Conservation (phyloP, 2,113 vertebrate genomes). For the Pitta sordida region DNA sequence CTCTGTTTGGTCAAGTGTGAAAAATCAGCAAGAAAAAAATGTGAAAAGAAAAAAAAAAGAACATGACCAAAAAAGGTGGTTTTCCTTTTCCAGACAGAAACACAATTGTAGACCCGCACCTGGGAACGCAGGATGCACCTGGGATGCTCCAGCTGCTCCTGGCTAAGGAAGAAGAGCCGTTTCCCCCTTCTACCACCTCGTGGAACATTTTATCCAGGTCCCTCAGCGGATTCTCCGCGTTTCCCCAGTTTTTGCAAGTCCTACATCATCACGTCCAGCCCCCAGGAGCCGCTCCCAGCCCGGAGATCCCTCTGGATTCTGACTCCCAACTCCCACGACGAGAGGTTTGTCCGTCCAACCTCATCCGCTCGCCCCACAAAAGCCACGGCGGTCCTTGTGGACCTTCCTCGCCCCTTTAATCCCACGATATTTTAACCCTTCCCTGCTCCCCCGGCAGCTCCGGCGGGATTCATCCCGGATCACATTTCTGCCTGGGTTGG, state of each 20-base stretch:
- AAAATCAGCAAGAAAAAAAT: not conserved
- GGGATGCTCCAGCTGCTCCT: not conserved
- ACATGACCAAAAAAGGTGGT: accelerated
- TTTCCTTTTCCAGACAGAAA: not conserved
- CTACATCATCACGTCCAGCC: accelerated
- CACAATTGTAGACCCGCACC: accelerated
- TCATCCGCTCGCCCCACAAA: not conserved
- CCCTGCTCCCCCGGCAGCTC: accelerated
- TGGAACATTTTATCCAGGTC: accelerated
- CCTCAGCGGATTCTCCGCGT: accelerated
- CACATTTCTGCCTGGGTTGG: not conserved
- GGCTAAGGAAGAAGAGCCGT: not conserved
- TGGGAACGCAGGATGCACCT: not conserved
- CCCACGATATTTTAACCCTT: not conserved
- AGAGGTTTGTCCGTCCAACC: not conserved
- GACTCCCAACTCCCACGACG: not conserved
- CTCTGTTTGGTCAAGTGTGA: accelerated
- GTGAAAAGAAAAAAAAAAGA: accelerated
- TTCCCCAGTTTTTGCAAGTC: not conserved
- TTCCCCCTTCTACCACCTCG: not conserved
- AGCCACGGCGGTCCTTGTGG: accelerated
- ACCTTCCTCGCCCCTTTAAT: not conserved
- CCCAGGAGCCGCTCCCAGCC: not conserved
- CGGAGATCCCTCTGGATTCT: not conserved
- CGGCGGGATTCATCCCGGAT: not conserved